Evolutionary conservation across 2,797 vertebrate genomes (phyloP).

Genomic region (Ctenopoma kingsleyae): DNA sequence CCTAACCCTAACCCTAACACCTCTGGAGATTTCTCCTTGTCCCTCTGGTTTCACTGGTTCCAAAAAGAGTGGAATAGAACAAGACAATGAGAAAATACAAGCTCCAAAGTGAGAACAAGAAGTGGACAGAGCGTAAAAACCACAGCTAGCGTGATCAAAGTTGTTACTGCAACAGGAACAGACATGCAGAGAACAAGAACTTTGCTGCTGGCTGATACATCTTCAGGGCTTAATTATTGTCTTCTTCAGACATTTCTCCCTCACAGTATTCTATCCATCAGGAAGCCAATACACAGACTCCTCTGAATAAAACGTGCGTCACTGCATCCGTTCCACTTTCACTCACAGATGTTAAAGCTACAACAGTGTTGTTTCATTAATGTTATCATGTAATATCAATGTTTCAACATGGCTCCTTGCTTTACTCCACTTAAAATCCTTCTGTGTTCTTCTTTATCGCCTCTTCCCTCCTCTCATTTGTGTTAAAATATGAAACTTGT

Average conservation of each 20-base stretch:
- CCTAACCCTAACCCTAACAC: too few species aligned
- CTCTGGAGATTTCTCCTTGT: background rate
- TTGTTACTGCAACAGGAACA: constrained; percentile 5
- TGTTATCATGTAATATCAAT: background rate
- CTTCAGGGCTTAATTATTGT: constrained; percentile 68
- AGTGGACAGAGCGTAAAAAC: too few species aligned
- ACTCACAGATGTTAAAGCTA: background rate
- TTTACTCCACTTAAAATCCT: too few species aligned
- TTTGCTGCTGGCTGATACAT: constrained; percentile 53
- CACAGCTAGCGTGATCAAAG: constrained; percentile 22
- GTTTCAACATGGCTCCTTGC: background rate
- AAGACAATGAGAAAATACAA: background rate
- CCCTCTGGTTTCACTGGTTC: background rate
- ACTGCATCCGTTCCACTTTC: background rate
- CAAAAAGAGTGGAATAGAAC: background rate
- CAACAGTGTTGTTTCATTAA: background rate
- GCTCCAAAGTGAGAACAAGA: background rate
- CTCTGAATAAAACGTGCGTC: background rate
- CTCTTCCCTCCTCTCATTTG: background rate
- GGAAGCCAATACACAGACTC: constrained; percentile 8
- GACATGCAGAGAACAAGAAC: background rate
- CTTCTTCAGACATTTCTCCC: constrained; percentile 51
- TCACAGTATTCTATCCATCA: constrained; percentile 27
- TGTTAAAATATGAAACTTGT: background rate
- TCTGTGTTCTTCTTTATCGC: background rate